phyloP scores from a whole-genome alignment of 2,888 invertebrate species.

The Diarsia rubi region DNA sequence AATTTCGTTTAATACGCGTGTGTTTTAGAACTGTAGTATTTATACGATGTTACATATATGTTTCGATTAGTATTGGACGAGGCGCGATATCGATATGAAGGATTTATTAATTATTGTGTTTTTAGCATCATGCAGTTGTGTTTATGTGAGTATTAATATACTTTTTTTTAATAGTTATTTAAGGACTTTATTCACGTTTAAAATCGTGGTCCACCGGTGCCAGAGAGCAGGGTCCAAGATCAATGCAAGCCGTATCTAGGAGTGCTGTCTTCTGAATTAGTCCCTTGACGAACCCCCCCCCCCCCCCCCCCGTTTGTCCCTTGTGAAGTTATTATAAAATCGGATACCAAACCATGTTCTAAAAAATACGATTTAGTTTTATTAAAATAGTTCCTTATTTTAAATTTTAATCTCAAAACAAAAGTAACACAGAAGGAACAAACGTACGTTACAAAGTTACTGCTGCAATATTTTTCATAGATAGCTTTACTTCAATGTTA shows the following conservation, averaged over 20 bases:
- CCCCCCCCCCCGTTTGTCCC: too few species aligned
- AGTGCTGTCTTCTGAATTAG: background rate
- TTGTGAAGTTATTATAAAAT: too few species aligned
- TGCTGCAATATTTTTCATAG: background rate
- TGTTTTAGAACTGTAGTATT: conserved; percentile 50
- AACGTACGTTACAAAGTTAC: background rate
- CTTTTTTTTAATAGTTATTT: background rate
- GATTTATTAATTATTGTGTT: conserved; percentile 47
- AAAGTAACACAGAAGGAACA: background rate
- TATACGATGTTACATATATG: conserved; percentile 40
- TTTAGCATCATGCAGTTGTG: conserved; percentile 49
- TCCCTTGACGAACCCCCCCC: too few species aligned
- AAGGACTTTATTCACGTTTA: background rate
- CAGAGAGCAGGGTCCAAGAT: background rate
- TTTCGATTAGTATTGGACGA: conserved; percentile 53
- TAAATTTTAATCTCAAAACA: background rate
- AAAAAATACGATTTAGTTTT: background rate
- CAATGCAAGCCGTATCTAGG: background rate
- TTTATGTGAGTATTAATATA: conserved; percentile 40
- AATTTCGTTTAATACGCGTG: conserved; percentile 53
- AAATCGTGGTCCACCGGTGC: background rate
- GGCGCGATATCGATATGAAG: conserved; percentile 45
- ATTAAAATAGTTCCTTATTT: background rate
- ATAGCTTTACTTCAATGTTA: background rate
- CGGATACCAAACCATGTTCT: background rate